Conservation (phyloP, 2,888 invertebrate species). For the Tupiocoris notatus region DNA sequence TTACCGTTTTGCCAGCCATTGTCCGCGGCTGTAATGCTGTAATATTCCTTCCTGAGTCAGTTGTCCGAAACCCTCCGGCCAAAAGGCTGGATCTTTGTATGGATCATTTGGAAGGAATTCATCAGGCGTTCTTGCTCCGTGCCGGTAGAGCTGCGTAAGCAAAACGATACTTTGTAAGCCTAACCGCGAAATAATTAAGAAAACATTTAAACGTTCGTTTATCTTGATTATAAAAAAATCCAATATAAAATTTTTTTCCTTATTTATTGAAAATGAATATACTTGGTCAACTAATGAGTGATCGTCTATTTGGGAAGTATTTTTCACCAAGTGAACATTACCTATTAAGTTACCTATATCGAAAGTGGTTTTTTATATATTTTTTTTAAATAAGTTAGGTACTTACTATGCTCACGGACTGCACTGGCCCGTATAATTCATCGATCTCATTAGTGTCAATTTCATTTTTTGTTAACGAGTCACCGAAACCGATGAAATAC, state of each 20-base stretch:
- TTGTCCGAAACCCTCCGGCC: constrained; percentile 13
- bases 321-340: too few relatives aligned
- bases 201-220: too few relatives aligned
- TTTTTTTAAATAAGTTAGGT: too few relatives aligned
- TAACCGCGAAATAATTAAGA: too few relatives aligned
- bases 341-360: too few relatives aligned
- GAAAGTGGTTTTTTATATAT: too few relatives aligned
- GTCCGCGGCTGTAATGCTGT: constrained; percentile 65
- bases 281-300: too few relatives aligned
- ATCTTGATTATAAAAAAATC: too few relatives aligned
- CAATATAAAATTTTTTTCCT: too few relatives aligned
- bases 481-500: not conserved
- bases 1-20: constrained; percentile 56
- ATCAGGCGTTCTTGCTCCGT: constrained; percentile 9
- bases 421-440: not conserved
- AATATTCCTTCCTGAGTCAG: constrained; percentile 61
- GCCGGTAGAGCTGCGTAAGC: constrained; percentile 8
- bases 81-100: constrained; percentile 15
- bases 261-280: too few relatives aligned
- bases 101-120: not conserved
- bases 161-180: too few relatives aligned
- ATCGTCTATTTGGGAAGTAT: too few relatives aligned
- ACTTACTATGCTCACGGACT: not conserved
- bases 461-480: not conserved
- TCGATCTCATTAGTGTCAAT: not conserved